A percentile compares a stretch with the other conserved stretches of the same genome.
phyloP scores from a whole-genome alignment of 2,113 vertebrate species.

The Lepidothrix coronata region DNA sequence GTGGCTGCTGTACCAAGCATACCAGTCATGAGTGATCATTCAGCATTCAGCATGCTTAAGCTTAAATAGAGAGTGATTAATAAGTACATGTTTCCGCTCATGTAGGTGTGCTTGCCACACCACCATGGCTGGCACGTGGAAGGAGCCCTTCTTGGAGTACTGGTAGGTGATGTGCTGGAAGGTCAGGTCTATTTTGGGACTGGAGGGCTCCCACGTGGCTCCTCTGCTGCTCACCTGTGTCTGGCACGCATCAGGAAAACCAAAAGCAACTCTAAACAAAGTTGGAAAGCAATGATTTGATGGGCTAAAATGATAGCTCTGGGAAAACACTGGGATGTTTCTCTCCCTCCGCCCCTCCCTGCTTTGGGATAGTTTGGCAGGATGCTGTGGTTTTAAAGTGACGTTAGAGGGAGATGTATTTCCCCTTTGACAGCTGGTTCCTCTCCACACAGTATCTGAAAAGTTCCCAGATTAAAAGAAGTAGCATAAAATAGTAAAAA shows the following conservation, averaged over 20 bases:
- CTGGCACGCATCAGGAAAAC: rapidly evolving
- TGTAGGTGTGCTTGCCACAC: background rate
- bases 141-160: background rate
- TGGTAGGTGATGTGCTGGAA: background rate
- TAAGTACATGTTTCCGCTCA: background rate
- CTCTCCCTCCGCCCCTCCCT: background rate
- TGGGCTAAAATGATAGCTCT: background rate
- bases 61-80: constrained; percentile 34
- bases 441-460: background rate
- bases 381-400: background rate
- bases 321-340: background rate
- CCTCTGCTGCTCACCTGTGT: background rate
- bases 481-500: background rate
- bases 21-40: background rate
- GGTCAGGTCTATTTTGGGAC: background rate
- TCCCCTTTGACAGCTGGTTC: background rate
- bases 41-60: background rate
- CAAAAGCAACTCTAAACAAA: background rate
- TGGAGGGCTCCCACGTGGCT: background rate
- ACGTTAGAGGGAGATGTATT: constrained; percentile 27
- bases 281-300: background rate
- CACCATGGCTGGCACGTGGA: rapidly evolving
- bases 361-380: background rate
- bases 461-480: background rate
- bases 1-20: background rate